These are phyloP conservation scores for Irena cyanogastra DNA, from an alignment of 2,113 vertebrate genomes.

Conservation along the genomic window DNA sequence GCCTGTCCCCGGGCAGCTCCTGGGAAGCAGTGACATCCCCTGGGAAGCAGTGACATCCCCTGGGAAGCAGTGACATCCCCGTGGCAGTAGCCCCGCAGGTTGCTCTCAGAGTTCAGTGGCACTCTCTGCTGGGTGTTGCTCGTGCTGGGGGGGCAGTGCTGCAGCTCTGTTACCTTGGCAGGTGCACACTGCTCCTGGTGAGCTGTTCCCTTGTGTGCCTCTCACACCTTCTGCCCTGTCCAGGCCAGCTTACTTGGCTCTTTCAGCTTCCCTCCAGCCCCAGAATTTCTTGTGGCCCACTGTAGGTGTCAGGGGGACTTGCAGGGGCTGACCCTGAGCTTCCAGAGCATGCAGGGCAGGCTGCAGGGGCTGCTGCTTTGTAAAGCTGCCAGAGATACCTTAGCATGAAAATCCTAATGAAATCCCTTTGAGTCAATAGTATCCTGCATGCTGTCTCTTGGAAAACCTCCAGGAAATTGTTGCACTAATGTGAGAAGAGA, in stretches of 20 bases:
- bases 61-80: neutral
- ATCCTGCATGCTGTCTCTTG: neutral
- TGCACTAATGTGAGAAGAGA: neutral
- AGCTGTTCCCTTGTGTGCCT: neutral
- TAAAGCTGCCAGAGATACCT: neutral
- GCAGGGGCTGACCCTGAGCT: neutral
- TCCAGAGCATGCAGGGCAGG: neutral
- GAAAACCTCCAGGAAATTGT: neutral
- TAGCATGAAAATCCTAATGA: neutral
- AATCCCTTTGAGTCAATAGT: neutral
- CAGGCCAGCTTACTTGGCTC: neutral
- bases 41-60: neutral
- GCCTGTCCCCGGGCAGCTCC: neutral
- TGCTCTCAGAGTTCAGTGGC: neutral
- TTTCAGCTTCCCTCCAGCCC: neutral
- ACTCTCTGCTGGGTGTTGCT: neutral
- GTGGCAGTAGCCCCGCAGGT: no score
- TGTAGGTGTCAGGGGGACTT: accelerated
- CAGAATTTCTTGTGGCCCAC: neutral
- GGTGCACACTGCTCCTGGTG: neutral
- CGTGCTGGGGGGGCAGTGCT: neutral
- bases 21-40: neutral
- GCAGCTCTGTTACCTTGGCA: neutral
- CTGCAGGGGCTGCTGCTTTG: neutral
- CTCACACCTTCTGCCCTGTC: neutral